Evolutionary conservation across 2,113 vertebrate species (phyloP).

Genomic region (Oxyruncus cristatus): DNA sequence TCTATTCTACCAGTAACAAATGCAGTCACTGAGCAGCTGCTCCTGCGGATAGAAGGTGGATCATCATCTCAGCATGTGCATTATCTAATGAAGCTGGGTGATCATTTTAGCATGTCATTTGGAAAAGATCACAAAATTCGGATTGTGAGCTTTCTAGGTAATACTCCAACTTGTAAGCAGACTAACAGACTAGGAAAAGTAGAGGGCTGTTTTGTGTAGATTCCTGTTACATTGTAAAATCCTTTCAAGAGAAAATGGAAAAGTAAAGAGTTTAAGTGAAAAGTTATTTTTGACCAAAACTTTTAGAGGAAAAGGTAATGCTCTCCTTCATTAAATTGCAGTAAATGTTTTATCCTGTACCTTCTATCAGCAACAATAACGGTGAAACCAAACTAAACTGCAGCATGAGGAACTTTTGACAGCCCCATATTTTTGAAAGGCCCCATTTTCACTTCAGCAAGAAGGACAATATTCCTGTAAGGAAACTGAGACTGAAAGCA

Average conservation of each 20-base stretch:
- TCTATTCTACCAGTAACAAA: background rate
- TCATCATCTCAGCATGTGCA: background rate
- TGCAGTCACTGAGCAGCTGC: background rate
- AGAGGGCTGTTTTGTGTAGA: background rate
- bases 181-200: background rate
- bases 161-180: background rate
- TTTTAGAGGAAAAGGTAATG: background rate
- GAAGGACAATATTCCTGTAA: background rate
- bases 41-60: background rate
- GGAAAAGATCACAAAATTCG: background rate
- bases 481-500: background rate
- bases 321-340: background rate
- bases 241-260: background rate
- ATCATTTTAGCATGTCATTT: background rate
- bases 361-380: background rate
- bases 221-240: background rate
- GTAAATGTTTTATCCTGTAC: background rate
- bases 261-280: background rate
- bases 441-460: background rate
- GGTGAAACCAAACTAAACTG: background rate
- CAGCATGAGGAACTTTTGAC: background rate
- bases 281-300: background rate
- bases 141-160: background rate
- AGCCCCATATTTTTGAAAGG: background rate
- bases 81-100: background rate